These are phyloP conservation scores for Agapostemon virescens DNA, from an alignment of 2,888 invertebrate genomes.

Conservation along the genomic window DNA sequence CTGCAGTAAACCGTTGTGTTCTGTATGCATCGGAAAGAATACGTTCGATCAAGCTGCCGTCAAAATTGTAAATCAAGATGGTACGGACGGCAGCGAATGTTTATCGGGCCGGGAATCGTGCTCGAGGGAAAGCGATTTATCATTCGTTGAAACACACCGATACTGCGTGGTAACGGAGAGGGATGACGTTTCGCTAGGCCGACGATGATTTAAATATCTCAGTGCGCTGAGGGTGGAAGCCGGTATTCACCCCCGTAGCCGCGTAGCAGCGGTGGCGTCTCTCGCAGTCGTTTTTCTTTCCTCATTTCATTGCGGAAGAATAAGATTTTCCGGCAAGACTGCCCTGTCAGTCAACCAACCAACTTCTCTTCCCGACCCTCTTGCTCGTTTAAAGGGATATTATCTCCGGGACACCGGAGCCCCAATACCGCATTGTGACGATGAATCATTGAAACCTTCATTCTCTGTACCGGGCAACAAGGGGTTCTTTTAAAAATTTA, in stretches of 20 bases:
- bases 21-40: neutral
- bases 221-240: conserved; percentile 11
- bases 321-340: conserved; percentile 60
- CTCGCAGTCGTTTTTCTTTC: conserved; percentile 47
- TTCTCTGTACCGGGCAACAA: conserved; percentile 22
- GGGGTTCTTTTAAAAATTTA: conserved; percentile 54
- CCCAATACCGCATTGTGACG: conserved; percentile 61
- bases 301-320: conserved; percentile 53
- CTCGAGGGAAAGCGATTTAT: conserved; percentile 61
- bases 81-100: conserved; percentile 43
- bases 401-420: conserved; percentile 59
- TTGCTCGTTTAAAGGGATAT: conserved; percentile 63
- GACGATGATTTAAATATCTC: conserved; percentile 69
- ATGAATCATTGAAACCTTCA: conserved; percentile 69
- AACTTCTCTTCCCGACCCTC: conserved; percentile 43
- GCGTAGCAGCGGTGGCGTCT: neutral
- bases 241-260: conserved; percentile 33
- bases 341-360: conserved; percentile 57
- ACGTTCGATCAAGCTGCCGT: neutral
- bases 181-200: conserved; percentile 53
- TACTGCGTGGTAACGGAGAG: conserved; percentile 41
- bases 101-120: conserved; percentile 58
- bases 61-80: conserved; percentile 30
- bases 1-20: neutral
- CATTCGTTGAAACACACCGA: conserved; percentile 40